These are phyloP conservation scores for Drosophila ananassae DNA, from an alignment of 1,140 invertebrate species.

Conservation along the genomic window DNA sequence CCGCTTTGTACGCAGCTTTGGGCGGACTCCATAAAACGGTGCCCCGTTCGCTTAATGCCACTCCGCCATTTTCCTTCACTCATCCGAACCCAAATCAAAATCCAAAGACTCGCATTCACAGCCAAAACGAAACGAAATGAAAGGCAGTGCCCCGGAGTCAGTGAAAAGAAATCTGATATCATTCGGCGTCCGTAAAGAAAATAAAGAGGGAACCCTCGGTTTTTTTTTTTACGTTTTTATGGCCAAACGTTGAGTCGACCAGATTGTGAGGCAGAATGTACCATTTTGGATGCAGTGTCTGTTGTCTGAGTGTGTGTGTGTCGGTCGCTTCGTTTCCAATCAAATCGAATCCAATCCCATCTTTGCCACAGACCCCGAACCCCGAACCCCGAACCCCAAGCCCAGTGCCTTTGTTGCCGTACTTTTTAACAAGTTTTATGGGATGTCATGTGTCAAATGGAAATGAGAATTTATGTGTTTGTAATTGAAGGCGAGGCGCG, in stretches of 20 bases:
- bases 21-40: constrained; percentile 67
- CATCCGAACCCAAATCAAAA: constrained; percentile 22
- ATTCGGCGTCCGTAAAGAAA: constrained; percentile 66
- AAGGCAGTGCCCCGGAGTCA: constrained; percentile 16
- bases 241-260: constrained; percentile 43
- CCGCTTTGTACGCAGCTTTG: constrained; percentile 44
- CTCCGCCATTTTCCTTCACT: constrained; percentile 61
- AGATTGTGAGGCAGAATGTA: constrained; percentile 75
- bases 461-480: constrained; percentile 83
- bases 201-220: constrained; percentile 59
- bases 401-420: constrained; percentile 63
- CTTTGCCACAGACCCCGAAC: constrained; percentile 28
- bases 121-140: constrained; percentile 49
- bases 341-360: constrained; percentile 35
- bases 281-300: constrained; percentile 76
- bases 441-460: constrained; percentile 84
- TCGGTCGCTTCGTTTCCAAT: constrained; percentile 24
- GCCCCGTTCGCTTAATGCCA: constrained; percentile 41
- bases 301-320: constrained; percentile 11
- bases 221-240: constrained; percentile 52
- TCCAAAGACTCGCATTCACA: constrained; percentile 9
- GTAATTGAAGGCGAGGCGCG: constrained; percentile 80
- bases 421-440: constrained; percentile 83
- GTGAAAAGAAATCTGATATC: constrained; percentile 81
- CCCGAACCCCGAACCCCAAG: constrained; percentile 7